Evolutionary conservation across 2,888 invertebrate species (phyloP).

Genomic region (Ceriagrion tenellum): DNA sequence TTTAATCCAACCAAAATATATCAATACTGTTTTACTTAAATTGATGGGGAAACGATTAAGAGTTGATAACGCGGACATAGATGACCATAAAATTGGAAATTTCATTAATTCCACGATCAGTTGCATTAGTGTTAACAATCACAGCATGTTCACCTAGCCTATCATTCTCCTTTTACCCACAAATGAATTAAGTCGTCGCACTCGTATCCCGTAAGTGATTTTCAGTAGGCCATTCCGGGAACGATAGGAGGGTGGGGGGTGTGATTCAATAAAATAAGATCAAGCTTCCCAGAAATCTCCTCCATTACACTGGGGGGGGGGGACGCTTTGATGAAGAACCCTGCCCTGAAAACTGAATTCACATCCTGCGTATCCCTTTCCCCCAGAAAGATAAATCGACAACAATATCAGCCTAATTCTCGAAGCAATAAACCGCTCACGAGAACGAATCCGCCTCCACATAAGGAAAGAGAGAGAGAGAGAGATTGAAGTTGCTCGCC

Average conservation of each 20-base stretch:
- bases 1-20: too few species aligned
- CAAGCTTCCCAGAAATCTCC: background rate
- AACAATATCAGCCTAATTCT: slow-evolving; percentile 35
- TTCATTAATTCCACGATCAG: background rate
- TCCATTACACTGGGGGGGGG: background rate
- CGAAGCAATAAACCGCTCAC: slow-evolving; percentile 1
- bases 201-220: background rate
- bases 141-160: background rate
- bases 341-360: slow-evolving; percentile 1
- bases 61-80: too few species aligned
- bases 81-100: background rate
- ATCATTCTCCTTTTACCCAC: background rate
- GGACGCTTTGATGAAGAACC: background rate
- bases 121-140: background rate
- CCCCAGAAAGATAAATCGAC: background rate
- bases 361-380: background rate
- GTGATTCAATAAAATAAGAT: background rate
- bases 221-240: background rate
- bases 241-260: background rate
- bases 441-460: background rate
- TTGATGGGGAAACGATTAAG: too few species aligned
- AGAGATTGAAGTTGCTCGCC: background rate
- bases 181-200: background rate
- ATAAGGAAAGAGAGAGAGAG: background rate
- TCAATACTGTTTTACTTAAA: too few species aligned